Evolutionary conservation across 2,113 vertebrate species (phyloP).

Genomic region (Campylomormyrus numenius): DNA sequence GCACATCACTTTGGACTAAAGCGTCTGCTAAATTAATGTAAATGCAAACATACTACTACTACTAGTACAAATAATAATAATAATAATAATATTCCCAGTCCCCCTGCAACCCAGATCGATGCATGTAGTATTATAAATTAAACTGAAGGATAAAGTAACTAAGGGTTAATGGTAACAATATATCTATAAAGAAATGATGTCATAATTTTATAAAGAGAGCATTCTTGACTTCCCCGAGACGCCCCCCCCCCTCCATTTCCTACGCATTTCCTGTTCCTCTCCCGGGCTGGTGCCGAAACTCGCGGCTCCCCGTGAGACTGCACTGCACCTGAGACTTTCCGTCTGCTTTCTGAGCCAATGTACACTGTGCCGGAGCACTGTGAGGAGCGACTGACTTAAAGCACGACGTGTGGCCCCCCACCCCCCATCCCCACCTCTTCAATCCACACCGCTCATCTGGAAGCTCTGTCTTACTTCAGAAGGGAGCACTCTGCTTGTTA

Average conservation of each 20-base stretch:
- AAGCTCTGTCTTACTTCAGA: background rate
- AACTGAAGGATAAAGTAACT: background rate
- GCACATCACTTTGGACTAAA: background rate
- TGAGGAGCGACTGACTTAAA: background rate
- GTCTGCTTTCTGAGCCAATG: constrained; percentile 21
- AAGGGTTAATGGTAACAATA: background rate
- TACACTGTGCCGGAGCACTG: background rate
- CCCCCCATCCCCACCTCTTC: background rate
- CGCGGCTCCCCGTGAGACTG: constrained; percentile 21
- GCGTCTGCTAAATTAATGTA: background rate
- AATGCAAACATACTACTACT: background rate
- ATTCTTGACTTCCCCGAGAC: background rate
- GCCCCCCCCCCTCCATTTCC: constrained; percentile 18
- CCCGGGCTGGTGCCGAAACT: constrained; percentile 28
- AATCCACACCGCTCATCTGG: no score
- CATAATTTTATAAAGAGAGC: background rate
- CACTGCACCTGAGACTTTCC: constrained; percentile 14
- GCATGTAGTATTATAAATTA: background rate
- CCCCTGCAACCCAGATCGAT: background rate
- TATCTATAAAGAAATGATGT: background rate
- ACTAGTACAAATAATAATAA: background rate
- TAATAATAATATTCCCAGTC: background rate
- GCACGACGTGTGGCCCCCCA: background rate
- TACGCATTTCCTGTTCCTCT: constrained; percentile 32
- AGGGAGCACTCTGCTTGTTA: background rate